Conservation (phyloP, 2,797 vertebrate genomes). For the Bovichtus variegatus region DNA sequence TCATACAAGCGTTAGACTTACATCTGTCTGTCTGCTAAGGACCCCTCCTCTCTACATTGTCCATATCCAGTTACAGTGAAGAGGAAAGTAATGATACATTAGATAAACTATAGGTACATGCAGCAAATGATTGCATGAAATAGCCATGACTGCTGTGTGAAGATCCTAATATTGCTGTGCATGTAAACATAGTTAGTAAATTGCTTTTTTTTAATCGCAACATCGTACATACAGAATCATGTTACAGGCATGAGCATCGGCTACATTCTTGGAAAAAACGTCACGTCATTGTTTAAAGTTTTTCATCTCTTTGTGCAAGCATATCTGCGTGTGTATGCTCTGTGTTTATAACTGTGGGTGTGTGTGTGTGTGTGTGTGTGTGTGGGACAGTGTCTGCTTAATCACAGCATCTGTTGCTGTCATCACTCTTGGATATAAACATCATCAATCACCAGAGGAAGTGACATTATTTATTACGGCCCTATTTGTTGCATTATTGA, state of each 20-base stretch:
- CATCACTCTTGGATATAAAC: conserved; percentile 68
- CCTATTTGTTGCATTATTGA: conserved; percentile 54
- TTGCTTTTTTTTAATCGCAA: conserved; percentile 1
- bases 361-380: background rate
- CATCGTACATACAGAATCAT: background rate
- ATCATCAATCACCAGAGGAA: conserved; percentile 72
- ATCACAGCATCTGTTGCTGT: conserved; percentile 72
- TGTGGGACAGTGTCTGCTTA: conserved; percentile 35
- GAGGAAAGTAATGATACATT: background rate
- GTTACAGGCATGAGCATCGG: background rate
- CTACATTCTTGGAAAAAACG: background rate
- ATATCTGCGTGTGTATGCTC: background rate
- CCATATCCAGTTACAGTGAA: background rate
- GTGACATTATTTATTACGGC: conserved; percentile 50
- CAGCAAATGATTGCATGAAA: background rate
- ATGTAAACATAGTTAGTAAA: background rate
- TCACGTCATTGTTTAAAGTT: background rate
- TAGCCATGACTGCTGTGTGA: background rate
- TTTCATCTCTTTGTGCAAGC: background rate
- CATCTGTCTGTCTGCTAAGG: background rate
- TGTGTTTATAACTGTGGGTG: conserved; percentile 4
- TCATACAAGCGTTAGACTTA: background rate
- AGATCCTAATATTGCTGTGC: background rate
- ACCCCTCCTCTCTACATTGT: background rate
- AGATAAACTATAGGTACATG: background rate